phyloP scores from a whole-genome alignment of 2,888 invertebrate genomes.

The Gonocerus acuteangulatus region DNA sequence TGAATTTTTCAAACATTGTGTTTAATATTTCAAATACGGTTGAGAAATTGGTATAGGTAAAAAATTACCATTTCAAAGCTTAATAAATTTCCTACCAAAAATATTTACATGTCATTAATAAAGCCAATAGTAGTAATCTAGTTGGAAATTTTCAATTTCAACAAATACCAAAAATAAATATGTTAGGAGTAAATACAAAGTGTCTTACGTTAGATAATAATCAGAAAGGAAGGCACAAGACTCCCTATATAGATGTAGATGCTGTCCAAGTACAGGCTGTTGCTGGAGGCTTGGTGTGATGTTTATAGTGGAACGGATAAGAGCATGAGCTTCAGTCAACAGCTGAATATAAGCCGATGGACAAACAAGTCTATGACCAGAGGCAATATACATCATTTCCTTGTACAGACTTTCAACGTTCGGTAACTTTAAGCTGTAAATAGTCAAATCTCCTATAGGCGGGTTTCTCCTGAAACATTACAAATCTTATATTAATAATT shows the following conservation, averaged over 20 bases:
- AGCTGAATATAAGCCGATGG: slow-evolving; percentile 63
- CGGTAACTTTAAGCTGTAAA: slow-evolving; percentile 64
- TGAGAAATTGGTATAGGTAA: too few species aligned
- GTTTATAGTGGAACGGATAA: slow-evolving; percentile 48
- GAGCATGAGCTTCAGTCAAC: slow-evolving; percentile 63
- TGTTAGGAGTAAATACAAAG: too few species aligned
- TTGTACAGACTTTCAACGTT: slow-evolving; percentile 56
- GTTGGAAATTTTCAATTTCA: too few species aligned
- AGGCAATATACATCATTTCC: slow-evolving; percentile 62
- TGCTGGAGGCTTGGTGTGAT: slow-evolving; percentile 41
- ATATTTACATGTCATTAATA: too few species aligned
- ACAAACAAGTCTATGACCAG: slow-evolving; percentile 55
- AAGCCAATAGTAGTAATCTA: too few species aligned
- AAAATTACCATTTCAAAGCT: too few species aligned
- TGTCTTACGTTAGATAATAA: slow-evolving; percentile 42
- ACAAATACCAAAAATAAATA: too few species aligned
- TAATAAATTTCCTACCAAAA: too few species aligned
- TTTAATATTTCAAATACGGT: too few species aligned
- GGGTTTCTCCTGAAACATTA: background rate
- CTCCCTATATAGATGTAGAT: slow-evolving; percentile 48
- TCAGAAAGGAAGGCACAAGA: slow-evolving; percentile 53
- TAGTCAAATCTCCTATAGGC: slow-evolving; percentile 50
- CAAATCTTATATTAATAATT: slow-evolving; percentile 18
- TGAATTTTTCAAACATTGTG: too few species aligned
- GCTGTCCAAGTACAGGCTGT: slow-evolving; percentile 36